Evolutionary conservation across 2,113 vertebrate genomes (phyloP).

Genomic region (Lagopus leucura): DNA sequence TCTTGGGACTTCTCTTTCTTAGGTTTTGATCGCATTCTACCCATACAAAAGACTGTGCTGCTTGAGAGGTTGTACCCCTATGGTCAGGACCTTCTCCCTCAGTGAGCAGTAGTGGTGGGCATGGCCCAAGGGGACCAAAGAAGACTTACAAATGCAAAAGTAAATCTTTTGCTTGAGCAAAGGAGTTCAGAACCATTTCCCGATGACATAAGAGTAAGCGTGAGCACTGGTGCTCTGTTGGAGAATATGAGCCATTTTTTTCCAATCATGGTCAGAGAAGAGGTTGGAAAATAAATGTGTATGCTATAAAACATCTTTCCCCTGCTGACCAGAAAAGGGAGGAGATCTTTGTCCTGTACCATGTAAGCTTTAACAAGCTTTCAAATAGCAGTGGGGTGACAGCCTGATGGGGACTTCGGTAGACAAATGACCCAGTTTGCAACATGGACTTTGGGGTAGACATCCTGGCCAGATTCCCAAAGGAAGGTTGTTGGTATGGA

Average conservation of each 20-base stretch:
- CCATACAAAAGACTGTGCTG: neutral
- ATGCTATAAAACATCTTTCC: neutral
- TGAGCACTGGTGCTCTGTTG: neutral
- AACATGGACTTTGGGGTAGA: neutral
- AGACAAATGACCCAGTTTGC: slow-evolving; percentile 42
- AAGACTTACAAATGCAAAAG: neutral
- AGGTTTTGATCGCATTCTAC: neutral
- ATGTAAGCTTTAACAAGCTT: neutral
- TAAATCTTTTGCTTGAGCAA: neutral
- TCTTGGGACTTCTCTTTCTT: neutral
- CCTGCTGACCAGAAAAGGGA: neutral
- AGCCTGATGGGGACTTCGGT: neutral
- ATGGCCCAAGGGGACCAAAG: neutral
- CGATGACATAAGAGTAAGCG: neutral
- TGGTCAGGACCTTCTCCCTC: neutral
- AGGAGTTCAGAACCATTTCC: neutral
- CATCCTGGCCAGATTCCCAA: slow-evolving; percentile 55
- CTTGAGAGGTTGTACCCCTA: neutral
- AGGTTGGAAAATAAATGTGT: neutral
- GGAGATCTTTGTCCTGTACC: neutral
- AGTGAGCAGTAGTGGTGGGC: neutral
- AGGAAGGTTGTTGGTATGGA: slow-evolving; percentile 21
- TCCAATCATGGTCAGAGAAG: neutral
- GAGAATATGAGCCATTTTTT: neutral
- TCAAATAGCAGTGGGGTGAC: neutral